Percentiles rank a stretch among this genome's conserved stretches.
Evolutionary conservation across 1,140 invertebrate genomes (phyloP).

Genomic region (Lycorma delicatula): DNA sequence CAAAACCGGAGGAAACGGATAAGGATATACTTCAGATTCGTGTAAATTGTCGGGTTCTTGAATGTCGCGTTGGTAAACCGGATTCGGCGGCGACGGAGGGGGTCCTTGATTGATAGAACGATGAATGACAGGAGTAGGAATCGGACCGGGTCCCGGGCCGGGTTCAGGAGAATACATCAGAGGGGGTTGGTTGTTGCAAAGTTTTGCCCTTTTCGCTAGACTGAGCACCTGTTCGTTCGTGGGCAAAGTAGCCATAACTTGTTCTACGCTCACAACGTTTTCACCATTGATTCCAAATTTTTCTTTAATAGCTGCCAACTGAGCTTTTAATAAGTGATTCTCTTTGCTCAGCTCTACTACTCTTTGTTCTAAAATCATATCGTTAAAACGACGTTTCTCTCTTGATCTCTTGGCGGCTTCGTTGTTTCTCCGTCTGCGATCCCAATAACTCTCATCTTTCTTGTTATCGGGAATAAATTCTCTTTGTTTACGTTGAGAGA

Average conservation of each 20-base stretch:
- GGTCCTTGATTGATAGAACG: constrained; percentile 42
- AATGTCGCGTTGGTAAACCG: constrained; percentile 14
- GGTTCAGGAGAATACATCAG: constrained; percentile 35
- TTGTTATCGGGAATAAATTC: constrained; percentile 96
- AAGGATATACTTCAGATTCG: constrained; percentile 28
- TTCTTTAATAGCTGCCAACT: constrained; percentile 85
- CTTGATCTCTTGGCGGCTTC: constrained; percentile 90
- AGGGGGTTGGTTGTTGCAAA: constrained; percentile 45
- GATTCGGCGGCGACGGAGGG: constrained; percentile 34
- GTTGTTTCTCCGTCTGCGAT: constrained; percentile 87
- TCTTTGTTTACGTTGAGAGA: constrained; percentile 82
- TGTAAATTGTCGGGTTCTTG: constrained; percentile 26
- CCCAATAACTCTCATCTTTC: constrained; percentile 97
- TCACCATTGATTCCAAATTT: constrained; percentile 88
- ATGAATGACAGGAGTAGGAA: constrained; percentile 58
- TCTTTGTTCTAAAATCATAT: constrained; percentile 90
- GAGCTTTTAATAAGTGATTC: constrained; percentile 86
- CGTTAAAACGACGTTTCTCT: constrained; percentile 91
- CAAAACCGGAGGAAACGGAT: constrained; percentile 26
- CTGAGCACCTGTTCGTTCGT: constrained; percentile 72
- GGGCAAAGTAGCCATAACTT: constrained; percentile 74
- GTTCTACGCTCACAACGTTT: constrained; percentile 73
- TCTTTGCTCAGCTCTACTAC: constrained; percentile 92
- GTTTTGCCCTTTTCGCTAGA: constrained; percentile 69
- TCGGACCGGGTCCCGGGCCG: constrained; percentile 55